Evolutionary conservation across 1,140 invertebrate species (phyloP).

Genomic region (Trialeurodes vaporariorum): DNA sequence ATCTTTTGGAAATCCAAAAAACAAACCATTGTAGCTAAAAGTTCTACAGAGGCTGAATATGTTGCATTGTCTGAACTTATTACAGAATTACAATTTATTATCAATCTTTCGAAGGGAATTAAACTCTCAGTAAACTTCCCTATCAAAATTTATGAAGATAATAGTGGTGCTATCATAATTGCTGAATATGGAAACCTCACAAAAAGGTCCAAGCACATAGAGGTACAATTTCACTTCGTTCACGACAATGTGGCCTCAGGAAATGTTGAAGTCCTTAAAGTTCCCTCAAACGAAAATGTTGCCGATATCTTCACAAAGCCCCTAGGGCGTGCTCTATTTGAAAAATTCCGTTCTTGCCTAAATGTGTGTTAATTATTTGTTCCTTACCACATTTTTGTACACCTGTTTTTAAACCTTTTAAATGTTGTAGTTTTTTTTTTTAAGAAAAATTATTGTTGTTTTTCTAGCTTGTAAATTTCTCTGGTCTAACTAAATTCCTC

Average conservation of each 20-base stretch:
- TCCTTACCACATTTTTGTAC: no score
- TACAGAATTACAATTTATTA: conserved; percentile 3
- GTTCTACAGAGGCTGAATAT: conserved; percentile 14
- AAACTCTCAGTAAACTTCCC: background rate
- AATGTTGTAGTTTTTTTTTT: no score
- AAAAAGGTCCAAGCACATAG: conserved; percentile 1
- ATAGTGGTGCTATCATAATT: conserved; percentile 2
- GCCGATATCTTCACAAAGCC: conserved; percentile 10
- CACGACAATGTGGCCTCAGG: background rate
- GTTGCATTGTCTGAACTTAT: conserved; percentile 14
- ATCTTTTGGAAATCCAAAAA: conserved; percentile 32
- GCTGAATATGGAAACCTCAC: conserved; percentile 7
- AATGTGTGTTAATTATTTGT: no score
- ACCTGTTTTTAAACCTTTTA: no score
- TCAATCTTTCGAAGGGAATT: background rate
- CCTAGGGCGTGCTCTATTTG: no score
- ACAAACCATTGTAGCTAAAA: conserved; percentile 28
- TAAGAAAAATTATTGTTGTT: no score
- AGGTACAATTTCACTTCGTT: conserved; percentile 4
- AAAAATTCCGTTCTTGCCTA: no score
- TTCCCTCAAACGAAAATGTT: background rate
- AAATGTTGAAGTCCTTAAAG: background rate
- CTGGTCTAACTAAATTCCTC: no score
- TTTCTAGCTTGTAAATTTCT: no score
- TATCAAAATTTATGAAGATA: conserved; percentile 5